These are phyloP conservation scores for Acrocephalus arundinaceus DNA, from an alignment of 2,113 vertebrate species.

Conservation along the genomic window DNA sequence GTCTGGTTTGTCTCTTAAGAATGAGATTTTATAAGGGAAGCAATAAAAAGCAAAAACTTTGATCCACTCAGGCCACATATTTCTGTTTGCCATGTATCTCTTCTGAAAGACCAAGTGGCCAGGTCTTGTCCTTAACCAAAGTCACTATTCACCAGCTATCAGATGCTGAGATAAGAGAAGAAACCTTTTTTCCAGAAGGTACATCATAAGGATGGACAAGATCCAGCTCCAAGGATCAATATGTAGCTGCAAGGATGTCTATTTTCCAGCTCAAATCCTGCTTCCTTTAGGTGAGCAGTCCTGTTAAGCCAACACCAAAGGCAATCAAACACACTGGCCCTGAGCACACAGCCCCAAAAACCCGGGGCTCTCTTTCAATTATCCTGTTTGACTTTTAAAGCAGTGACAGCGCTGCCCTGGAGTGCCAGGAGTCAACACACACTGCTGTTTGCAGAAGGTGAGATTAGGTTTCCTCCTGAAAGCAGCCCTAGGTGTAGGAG, in stretches of 20 bases:
- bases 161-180: conserved; percentile 15
- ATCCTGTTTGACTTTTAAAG: background rate
- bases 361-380: background rate
- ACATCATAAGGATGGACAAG: conserved; percentile 53
- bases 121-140: background rate
- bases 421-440: background rate
- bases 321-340: background rate
- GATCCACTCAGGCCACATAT: background rate
- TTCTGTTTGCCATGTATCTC: background rate
- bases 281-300: background rate
- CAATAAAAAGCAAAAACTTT: background rate
- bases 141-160: background rate
- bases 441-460: background rate
- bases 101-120: background rate
- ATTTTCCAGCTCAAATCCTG: background rate
- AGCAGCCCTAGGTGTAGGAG: background rate
- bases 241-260: conserved; percentile 54
- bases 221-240: conserved; percentile 60
- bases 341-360: background rate
- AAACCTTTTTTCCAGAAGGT: conserved; percentile 65
- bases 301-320: conserved; percentile 9
- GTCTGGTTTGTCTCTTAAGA: background rate
- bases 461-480: background rate
- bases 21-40: background rate
- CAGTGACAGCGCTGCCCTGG: background rate